Percentiles rank a stretch among this genome's conserved stretches.
Evolutionary conservation across 2,113 vertebrate species (phyloP).

Genomic region (Sisor rabdophorus): DNA sequence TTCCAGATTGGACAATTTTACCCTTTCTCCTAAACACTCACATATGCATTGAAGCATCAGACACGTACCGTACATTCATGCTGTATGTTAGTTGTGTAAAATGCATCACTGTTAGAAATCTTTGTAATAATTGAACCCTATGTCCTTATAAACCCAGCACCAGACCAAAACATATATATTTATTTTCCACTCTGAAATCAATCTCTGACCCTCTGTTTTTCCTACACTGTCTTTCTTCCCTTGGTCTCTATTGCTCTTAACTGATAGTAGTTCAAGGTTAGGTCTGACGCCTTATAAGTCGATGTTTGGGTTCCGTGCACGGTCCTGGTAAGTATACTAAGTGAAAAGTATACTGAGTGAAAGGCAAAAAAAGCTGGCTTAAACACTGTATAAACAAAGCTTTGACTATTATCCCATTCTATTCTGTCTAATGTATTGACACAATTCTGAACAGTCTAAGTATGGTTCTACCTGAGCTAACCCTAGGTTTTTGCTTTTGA

Average conservation of each 20-base stretch:
- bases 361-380: slow-evolving; percentile 13
- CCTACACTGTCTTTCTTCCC: not conserved
- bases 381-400: slow-evolving; percentile 37
- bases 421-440: slow-evolving; percentile 32
- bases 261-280: slow-evolving; percentile 6
- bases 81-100: not conserved
- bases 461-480: not conserved
- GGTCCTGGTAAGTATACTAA: slow-evolving; percentile 28
- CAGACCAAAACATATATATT: not conserved
- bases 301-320: slow-evolving; percentile 68
- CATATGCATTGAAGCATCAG: slow-evolving; percentile 13
- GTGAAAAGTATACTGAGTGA: slow-evolving; percentile 24
- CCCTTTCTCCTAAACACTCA: slow-evolving; percentile 10
- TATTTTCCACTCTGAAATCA: not conserved
- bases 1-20: slow-evolving; percentile 51
- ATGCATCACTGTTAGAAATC: not conserved
- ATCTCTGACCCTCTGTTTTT: not conserved
- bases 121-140: not conserved
- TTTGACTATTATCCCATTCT: slow-evolving; percentile 8
- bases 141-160: not conserved
- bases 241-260: slow-evolving; percentile 13
- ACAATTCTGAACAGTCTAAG: slow-evolving; percentile 2
- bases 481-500: too few species aligned
- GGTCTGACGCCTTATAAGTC: slow-evolving; percentile 64
- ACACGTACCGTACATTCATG: not conserved